A percentile compares a stretch with the other conserved stretches of the same genome.
These are phyloP conservation scores for Salarias fasciatus DNA, from an alignment of 2,797 vertebrate genomes.

Conservation along the genomic window DNA sequence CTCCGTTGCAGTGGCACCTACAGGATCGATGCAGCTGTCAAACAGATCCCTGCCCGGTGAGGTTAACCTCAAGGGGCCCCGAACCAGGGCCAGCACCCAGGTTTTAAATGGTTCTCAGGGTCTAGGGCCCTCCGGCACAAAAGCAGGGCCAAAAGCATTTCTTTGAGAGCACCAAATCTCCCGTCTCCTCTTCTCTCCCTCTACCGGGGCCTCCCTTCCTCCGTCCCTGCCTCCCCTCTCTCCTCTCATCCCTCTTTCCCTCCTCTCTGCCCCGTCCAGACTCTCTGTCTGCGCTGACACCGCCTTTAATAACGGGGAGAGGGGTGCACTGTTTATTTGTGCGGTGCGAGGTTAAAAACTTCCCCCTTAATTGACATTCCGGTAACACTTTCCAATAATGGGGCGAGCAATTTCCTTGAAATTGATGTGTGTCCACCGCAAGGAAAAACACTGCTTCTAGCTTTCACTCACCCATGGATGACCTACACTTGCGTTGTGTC, in stretches of 20 bases:
- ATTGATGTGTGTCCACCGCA: conserved; percentile 82
- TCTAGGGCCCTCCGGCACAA: conserved; percentile 66
- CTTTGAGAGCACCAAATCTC: conserved; percentile 68
- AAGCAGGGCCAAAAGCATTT: conserved; percentile 68
- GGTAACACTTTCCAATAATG: conserved; percentile 85
- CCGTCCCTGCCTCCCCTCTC: conserved; percentile 37
- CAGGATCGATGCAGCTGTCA: conserved; percentile 61
- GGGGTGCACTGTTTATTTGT: conserved; percentile 79
- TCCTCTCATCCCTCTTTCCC: conserved; percentile 40
- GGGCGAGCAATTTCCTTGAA: conserved; percentile 82
- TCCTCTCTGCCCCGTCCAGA: conserved; percentile 71
- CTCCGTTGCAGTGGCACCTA: conserved; percentile 50
- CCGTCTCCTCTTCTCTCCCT: conserved; percentile 63
- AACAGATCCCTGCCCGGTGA: conserved; percentile 62
- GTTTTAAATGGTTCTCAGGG: conserved; percentile 66
- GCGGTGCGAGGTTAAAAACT: conserved; percentile 81
- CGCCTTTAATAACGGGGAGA: conserved; percentile 77
- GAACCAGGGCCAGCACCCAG: conserved; percentile 52
- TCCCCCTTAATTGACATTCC: conserved; percentile 84
- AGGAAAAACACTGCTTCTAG: conserved; percentile 76
- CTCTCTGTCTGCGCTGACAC: conserved; percentile 81
- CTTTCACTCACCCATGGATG: conserved; percentile 78
- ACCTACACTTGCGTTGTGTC: conserved; percentile 63
- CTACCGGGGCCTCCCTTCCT: conserved; percentile 57
- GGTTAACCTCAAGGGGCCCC: conserved; percentile 67